A percentile compares a stretch with the other conserved stretches of the same genome.
Evolutionary conservation across 1,140 invertebrate genomes (phyloP).

Genomic region (Drosophila chauvacae): DNA sequence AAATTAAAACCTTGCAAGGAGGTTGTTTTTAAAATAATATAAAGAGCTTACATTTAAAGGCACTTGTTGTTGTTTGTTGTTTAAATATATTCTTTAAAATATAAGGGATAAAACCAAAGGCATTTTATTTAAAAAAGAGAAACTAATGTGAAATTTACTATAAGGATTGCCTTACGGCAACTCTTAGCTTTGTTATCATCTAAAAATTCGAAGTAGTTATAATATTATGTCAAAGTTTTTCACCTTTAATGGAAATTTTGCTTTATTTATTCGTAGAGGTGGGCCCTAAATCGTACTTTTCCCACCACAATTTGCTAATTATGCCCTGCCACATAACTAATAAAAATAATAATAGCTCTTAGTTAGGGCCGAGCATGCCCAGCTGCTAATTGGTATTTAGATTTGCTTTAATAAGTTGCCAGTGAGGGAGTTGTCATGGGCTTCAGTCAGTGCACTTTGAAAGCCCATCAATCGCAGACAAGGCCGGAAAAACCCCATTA

Average conservation of each 20-base stretch:
- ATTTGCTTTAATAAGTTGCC: not conserved
- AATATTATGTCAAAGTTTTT: not conserved
- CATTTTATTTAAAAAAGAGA: not conserved
- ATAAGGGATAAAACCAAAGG: not conserved
- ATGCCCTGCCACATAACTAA: not conserved
- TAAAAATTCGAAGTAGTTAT: not conserved
- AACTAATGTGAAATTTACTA: not conserved
- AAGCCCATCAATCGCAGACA: conserved; percentile 10
- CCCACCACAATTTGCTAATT: not conserved
- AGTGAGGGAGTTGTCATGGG: not conserved
- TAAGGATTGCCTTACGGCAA: not conserved
- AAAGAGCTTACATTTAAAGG: no score
- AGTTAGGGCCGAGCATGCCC: not conserved
- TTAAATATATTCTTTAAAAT: not conserved
- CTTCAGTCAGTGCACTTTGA: not conserved
- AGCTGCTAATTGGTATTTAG: conserved; percentile 7
- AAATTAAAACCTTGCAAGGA: not conserved
- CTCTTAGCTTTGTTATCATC: no score
- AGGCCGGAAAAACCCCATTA: conserved; percentile 15
- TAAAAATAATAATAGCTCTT: not conserved
- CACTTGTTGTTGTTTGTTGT: not conserved
- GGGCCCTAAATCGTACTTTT: not conserved
- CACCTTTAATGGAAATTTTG: not conserved
- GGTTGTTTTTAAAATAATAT: not conserved
- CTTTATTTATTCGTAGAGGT: conserved; percentile 2